Base-by-base conservation (phyloP, 2,797 vertebrate species). In the Phrynocephalus forsythii region DNA sequence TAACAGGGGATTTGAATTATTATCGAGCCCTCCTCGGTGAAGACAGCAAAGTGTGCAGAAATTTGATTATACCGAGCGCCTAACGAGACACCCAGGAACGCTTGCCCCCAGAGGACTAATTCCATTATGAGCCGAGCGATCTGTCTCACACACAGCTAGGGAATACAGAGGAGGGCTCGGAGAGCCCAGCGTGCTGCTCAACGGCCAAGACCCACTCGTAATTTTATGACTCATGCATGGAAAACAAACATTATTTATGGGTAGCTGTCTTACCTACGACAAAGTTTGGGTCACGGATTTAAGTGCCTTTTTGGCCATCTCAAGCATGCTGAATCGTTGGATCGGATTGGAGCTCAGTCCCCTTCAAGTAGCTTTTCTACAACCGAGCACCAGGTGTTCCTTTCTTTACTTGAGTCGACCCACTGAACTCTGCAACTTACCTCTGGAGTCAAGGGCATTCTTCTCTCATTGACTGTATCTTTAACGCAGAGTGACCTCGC, bases 41-140 rank as follows among this genome's bases (percentile, higher is more conserved):
- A 91, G 86, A 88, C 84, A 92, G 91, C 79, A 91, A 83, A 94
- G 94, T 83, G 88, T 73, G 48, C 75, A 90, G 89, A 73, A 93
- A 94, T 93, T 92, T 95, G 90, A 95, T 95, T 96, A 91, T 92
- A 92, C 91, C 69, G 87, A 93, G 87, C 82, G 68, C 90, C 88
- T 95, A 94, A 92, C 92, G 90, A 92, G 90, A 90, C 93, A 93
- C 93, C 90, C 91, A 90, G 87, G 63, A 91, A 87, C 83, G 86
- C 81, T 76, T 86, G 15, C 86, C 63, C 94, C 92, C 95, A 75
- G 85, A 90, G 92, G 95, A 91, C 90, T 94, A 94, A 95, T 95
- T 94, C 94, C 93, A 93, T 95, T 95, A 95, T 92, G 87, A 91
- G 1, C 38, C 90, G 84, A 94, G 91, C 92, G 86, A 94, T 93